Evolutionary conservation across 2,113 vertebrate species (phyloP).

Genomic region (Atractosteus spatula): DNA sequence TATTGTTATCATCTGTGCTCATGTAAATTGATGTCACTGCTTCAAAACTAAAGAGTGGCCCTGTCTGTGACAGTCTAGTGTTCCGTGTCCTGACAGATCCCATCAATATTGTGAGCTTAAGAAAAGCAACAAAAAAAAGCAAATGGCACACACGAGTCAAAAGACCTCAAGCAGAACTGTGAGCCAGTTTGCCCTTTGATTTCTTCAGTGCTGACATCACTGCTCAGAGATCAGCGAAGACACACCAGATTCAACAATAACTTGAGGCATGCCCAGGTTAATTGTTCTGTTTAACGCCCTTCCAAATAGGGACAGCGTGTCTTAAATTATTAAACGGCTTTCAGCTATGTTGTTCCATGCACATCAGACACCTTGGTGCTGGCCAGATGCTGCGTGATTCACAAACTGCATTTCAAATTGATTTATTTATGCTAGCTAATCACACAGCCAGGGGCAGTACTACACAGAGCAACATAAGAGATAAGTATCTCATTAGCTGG

Average conservation of each 20-base stretch:
- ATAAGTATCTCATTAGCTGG: conserved; percentile 2
- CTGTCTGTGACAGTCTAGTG: too few species aligned
- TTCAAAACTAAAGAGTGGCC: too few species aligned
- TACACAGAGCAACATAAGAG: neutral
- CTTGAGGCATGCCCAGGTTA: neutral
- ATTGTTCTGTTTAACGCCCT: conserved; percentile 2
- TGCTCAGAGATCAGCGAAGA: neutral
- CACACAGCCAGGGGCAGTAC: neutral
- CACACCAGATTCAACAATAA: neutral
- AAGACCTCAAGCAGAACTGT: neutral
- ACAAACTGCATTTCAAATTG: neutral
- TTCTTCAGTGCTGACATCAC: neutral
- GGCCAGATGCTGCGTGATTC: neutral
- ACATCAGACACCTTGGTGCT: neutral
- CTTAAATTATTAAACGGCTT: neutral
- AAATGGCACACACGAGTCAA: too few species aligned
- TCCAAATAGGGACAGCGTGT: neutral
- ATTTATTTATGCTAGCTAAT: neutral
- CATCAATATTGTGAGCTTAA: too few species aligned
- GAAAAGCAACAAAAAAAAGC: too few species aligned
- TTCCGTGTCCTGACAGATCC: too few species aligned
- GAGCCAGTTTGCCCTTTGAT: conserved; percentile 1
- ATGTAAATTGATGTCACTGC: too few species aligned
- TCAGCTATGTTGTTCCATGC: neutral
- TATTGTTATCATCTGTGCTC: too few species aligned